A percentile compares a stretch with the other conserved stretches of the same genome.
These are phyloP conservation scores for Rhea pennata DNA, from an alignment of 2,113 vertebrate genomes.

Conservation along the genomic window DNA sequence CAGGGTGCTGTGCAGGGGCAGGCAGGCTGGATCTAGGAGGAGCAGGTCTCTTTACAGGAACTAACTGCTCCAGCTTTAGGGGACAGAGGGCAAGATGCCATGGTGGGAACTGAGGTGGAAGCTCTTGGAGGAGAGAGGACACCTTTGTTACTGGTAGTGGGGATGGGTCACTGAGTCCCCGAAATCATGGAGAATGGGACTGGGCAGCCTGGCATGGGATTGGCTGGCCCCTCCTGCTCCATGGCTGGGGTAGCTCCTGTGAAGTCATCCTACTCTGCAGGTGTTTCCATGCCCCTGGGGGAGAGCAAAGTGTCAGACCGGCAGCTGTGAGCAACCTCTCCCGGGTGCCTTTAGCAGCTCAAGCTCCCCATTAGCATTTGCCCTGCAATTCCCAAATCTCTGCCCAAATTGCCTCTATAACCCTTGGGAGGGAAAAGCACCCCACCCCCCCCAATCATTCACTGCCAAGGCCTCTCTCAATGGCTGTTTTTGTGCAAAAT, in stretches of 20 bases:
- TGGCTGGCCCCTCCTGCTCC: not conserved
- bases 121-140: not conserved
- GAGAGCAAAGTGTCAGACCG: not conserved
- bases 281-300: not conserved
- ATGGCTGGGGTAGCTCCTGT: not conserved
- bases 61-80: not conserved
- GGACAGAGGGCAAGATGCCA: not conserved
- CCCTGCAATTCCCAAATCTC: not conserved
- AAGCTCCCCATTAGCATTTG: not conserved
- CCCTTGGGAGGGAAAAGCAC: not conserved
- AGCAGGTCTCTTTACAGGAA: too few relatives aligned
- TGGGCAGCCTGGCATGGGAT: not conserved
- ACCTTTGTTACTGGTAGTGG: fast-evolving
- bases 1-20: too few relatives aligned
- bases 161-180: fast-evolving
- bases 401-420: fast-evolving
- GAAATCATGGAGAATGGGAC: fast-evolving
- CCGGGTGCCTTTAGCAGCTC: not conserved
- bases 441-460: not conserved
- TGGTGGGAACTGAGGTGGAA: not conserved
- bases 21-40: too few relatives aligned
- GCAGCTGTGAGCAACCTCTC: not conserved
- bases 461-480: constrained; percentile 45
- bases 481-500: constrained; percentile 60
- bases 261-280: too few relatives aligned